A percentile compares a stretch with the other conserved stretches of the same genome.
Evolutionary conservation across 2,797 vertebrate species (phyloP).

Genomic region (Notolepis coatsorum): DNA sequence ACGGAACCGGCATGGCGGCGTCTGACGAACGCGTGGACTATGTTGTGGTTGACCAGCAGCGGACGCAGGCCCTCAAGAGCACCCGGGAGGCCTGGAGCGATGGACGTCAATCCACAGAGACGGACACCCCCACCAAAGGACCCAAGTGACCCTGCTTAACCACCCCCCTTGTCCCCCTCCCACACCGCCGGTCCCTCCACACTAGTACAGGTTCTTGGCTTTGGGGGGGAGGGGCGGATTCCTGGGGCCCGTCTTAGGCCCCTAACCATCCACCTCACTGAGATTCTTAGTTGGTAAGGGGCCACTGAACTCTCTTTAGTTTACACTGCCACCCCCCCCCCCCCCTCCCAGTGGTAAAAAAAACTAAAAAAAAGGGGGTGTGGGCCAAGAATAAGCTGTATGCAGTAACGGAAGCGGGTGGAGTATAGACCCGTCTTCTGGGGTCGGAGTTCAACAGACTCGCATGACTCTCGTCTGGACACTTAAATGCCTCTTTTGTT

Average conservation of each 20-base stretch:
- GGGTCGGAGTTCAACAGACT: constrained; percentile 52
- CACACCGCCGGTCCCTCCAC: constrained; percentile 22
- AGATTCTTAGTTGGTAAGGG: constrained; percentile 46
- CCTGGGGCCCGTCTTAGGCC: too few relatives aligned
- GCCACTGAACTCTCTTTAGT: constrained; percentile 69
- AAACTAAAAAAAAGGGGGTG: too few relatives aligned
- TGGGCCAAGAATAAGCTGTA: constrained; percentile 79
- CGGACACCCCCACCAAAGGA: constrained; percentile 89
- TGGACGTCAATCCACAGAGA: constrained; percentile 94
- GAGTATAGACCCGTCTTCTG: constrained; percentile 53
- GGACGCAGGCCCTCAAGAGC: constrained; percentile 95
- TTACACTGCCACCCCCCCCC: constrained; percentile 76
- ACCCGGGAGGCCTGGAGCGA: constrained; percentile 98
- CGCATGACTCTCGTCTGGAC: constrained; percentile 50
- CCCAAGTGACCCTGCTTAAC: constrained; percentile 84
- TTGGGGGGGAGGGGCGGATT: too few relatives aligned
- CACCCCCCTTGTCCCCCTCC: constrained; percentile 21
- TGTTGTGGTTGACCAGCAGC: constrained; percentile 96
- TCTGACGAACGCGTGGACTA: constrained; percentile 98
- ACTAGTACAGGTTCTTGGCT: constrained; percentile 37
- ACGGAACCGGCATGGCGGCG: constrained; percentile 88
- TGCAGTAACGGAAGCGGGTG: constrained; percentile 58
- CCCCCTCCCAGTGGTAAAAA: constrained; percentile 56
- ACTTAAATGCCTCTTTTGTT: constrained; percentile 59
- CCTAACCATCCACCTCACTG: constrained; percentile 43